phyloP scores from a whole-genome alignment of 2,113 vertebrate species.

The Phainopepla nitens region DNA sequence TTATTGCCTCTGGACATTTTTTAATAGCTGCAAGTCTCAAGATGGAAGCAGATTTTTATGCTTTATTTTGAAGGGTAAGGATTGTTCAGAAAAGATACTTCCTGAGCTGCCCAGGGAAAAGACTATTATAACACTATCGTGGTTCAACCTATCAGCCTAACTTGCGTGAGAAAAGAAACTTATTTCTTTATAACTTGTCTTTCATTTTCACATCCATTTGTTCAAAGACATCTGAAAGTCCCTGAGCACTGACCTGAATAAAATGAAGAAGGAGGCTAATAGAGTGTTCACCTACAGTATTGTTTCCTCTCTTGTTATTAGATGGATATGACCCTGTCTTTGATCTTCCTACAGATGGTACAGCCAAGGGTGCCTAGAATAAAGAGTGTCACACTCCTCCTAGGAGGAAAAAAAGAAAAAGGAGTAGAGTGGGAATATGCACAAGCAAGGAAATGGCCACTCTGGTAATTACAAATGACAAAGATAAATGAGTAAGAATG shows the following conservation, averaged over 20 bases:
- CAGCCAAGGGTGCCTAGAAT: constrained; percentile 37
- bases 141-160: constrained; percentile 40
- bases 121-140: constrained; percentile 23
- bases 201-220: constrained; percentile 66
- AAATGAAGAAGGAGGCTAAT: constrained; percentile 38
- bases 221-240: constrained; percentile 53
- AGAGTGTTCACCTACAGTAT: constrained; percentile 51
- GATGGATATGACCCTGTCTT: constrained; percentile 58
- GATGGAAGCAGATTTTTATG: constrained; percentile 41
- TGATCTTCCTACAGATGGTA: constrained; percentile 58
- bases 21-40: constrained; percentile 53
- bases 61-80: constrained; percentile 59
- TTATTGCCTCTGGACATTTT: constrained; percentile 56
- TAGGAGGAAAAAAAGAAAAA: constrained; percentile 48
- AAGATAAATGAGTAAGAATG: constrained; percentile 62
- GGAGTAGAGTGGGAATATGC: neutral
- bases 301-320: constrained; percentile 60
- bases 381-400: constrained; percentile 27
- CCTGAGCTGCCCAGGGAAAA: constrained; percentile 31
- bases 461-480: constrained; percentile 63
- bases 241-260: constrained; percentile 32
- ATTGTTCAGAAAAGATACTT: constrained; percentile 38
- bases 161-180: constrained; percentile 57
- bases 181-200: constrained; percentile 60
- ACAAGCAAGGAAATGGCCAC: constrained; percentile 20